These are phyloP conservation scores for Enteromius fasciolatus DNA, from an alignment of 2,797 vertebrate species.

Conservation along the genomic window DNA sequence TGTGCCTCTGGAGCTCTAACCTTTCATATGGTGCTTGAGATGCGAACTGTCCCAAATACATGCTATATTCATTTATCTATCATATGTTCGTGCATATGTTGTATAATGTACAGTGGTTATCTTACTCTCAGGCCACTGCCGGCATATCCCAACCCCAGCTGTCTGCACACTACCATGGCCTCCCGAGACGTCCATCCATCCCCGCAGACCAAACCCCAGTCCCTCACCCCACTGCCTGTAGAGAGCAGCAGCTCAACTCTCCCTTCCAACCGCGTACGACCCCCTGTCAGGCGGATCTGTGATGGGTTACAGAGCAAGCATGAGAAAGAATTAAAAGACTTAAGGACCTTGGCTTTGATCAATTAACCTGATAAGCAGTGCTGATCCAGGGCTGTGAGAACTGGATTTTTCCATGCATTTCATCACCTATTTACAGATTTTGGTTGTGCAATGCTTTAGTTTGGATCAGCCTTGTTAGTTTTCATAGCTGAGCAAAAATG, in stretches of 20 bases:
- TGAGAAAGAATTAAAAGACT: constrained; percentile 48
- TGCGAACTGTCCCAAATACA: background rate
- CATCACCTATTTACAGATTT: constrained; percentile 12
- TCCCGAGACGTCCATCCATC: constrained; percentile 90
- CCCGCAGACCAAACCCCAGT: constrained; percentile 93
- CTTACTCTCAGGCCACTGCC: constrained; percentile 82
- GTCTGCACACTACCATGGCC: constrained; percentile 92
- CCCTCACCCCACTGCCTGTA: constrained; percentile 71
- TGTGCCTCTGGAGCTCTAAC: background rate
- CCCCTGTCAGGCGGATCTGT: constrained; percentile 92
- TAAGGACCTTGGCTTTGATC: constrained; percentile 20
- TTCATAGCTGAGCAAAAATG: background rate
- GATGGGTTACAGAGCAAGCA: constrained; percentile 60
- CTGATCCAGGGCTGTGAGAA: background rate
- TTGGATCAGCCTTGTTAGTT: constrained; percentile 8
- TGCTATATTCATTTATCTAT: background rate
- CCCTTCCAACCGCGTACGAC: constrained; percentile 88
- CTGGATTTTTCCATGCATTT: background rate
- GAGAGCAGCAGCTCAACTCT: constrained; percentile 85
- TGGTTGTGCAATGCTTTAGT: background rate
- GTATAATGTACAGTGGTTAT: background rate
- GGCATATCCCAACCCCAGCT: constrained; percentile 92
- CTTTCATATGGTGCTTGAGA: background rate
- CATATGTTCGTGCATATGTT: background rate
- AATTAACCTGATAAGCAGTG: constrained; percentile 7